Conservation (phyloP, 2,113 vertebrate genomes). For the Leuciscus idus region DNA sequence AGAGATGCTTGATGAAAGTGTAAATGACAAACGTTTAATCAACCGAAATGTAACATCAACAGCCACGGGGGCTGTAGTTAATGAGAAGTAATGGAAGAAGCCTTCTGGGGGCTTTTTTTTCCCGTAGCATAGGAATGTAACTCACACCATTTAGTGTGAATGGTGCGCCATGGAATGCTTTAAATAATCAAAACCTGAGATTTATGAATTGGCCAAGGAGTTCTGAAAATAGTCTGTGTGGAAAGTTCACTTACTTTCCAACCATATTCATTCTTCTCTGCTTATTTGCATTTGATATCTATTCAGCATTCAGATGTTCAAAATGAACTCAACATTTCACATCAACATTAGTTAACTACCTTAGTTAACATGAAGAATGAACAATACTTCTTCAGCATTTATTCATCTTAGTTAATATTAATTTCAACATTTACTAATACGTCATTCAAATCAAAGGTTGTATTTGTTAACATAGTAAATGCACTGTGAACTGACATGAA, state of each 20-base stretch:
- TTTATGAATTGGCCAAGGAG: constrained; percentile 36
- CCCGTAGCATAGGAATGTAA: constrained; percentile 2
- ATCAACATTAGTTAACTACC: not conserved
- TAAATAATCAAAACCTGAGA: constrained; percentile 43
- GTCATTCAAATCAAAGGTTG: too few species aligned
- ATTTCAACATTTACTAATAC: too few species aligned
- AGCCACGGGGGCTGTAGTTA: constrained; percentile 57
- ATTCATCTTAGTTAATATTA: too few species aligned
- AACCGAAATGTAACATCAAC: constrained; percentile 61
- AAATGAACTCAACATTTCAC: not conserved
- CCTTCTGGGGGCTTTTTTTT: constrained; percentile 55
- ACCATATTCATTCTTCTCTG: not conserved
- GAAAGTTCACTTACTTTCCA: constrained; percentile 8
- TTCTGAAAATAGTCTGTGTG: constrained; percentile 21
- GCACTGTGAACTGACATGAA: too few species aligned
- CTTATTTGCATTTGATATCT: not conserved
- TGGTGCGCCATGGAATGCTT: constrained; percentile 31
- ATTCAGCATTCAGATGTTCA: not conserved
- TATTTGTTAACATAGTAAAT: too few species aligned
- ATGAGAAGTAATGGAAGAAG: constrained; percentile 61
- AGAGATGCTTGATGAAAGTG: constrained; percentile 57
- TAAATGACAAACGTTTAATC: constrained; percentile 62
- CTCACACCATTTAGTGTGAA: constrained; percentile 41
- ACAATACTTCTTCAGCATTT: too few species aligned
- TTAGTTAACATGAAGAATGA: too few species aligned